Evolutionary conservation across 2,113 vertebrate species (phyloP), one percentile per base, ranked within the genome.

Genomic region (Aphelocoma coerulescens): DNA sequence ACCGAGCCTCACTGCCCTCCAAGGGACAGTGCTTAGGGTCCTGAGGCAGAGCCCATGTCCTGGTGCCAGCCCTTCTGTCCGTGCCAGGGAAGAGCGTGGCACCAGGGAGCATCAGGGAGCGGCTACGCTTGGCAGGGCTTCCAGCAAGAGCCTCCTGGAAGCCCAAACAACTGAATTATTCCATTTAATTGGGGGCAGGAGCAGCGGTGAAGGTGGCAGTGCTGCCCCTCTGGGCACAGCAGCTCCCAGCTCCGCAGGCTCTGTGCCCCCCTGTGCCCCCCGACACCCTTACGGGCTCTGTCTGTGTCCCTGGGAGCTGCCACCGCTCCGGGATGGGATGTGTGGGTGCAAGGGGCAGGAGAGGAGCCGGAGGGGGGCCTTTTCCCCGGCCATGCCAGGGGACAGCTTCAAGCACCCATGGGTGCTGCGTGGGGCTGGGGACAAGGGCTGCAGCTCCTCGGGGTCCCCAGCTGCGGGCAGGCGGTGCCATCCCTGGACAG

Each of bases 351-450:
- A 51, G 58, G 48, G 57, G 71, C 26, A 23, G 39, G 30, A 37
- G 3, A 7, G 43, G 28, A 43, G 37, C 21, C 30, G 28, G 12
- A 48, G 23, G 7, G 0, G 3, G 65, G 5, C 11, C 4, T 63
- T 68, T 15, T 13, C 9, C 39, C 48, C 2, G 3, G 28, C 26
- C 23, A 4, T 11, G 7, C 16, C 1, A 0, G 11, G 43, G 9
- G 5, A 52, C 43, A 43, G 30, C 10, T 26, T 44, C 32, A 1
- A 35, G 65, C 35, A 9, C 21, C 73, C 2, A 0, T 0, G 6
- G 22, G 5, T 37, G 13, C 48, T 65, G 18, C 0, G 1, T 1
- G 3, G 35, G n/a, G 35, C 33, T 49, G 66, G 22, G 48, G 32
- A 35, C 15, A 30, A 0, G 1, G 13, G 43, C 26, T 85, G 66